Base-by-base conservation (phyloP, 2,888 invertebrate species). In the Orthonychiurus folsomi region DNA sequence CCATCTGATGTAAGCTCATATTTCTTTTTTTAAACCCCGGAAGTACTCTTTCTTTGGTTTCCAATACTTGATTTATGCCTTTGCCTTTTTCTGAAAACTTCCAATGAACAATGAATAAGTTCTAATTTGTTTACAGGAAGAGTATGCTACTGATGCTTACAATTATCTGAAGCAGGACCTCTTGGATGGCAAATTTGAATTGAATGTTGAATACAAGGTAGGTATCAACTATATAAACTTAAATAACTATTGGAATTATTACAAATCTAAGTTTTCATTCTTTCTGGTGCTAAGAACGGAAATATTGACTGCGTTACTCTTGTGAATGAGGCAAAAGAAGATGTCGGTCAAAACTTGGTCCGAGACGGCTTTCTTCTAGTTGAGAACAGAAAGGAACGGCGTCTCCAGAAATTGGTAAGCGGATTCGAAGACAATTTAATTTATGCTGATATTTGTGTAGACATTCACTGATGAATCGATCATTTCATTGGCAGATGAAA, bases 311-410 rank as follows among this genome's bases (percentile, higher is more conserved):
- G 66, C 54, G 72, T 73, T 21, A 71, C 73, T 18, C 61, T 75
- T 73, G 68, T 74, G 37, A 63, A 69, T 56, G 70, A 71, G 59
- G 74, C 73, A 1, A 83, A 85, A 66, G 82, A 84, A 47, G 89
- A 89, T 75, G 78, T 90, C 67, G 84, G 83, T 56, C 86, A 89
- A 79, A 84, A 83, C 71, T 82, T 99, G 67, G 85, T 97, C 63
- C 82, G 85, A 64, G 92, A 94, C 71, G 97, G 97, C 1, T 81
- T 88, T 63, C 83, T 93, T 53, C 78, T 94, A 66, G 86, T 88
- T 70, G 93, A 94, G 62, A 81, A 83, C 64, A 80, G 87, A 68
- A 86, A 88, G 71, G 94, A 94, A 75, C 85, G 85, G 69, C 85
- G 91, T 73, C 84, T 95, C 69, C 84, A 85, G 66, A 84, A 85